Base-by-base conservation (phyloP, 2,888 invertebrate species). In the Thereva unica region DNA sequence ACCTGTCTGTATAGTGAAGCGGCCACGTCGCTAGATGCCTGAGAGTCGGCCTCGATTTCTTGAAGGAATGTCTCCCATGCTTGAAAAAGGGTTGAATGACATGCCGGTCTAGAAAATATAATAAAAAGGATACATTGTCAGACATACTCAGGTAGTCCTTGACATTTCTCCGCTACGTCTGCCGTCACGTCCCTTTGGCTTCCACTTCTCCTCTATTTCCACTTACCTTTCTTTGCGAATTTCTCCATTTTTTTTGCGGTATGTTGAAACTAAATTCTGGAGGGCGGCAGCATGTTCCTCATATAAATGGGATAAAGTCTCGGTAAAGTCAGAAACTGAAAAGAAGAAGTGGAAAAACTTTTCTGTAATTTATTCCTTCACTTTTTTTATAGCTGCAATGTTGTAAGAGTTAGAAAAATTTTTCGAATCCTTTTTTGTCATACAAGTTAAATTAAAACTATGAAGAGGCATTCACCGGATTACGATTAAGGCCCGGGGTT, bases 311-410 rank as follows among this genome's bases (percentile, higher is more conserved):
- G 94, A 91, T 82, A 95, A 83, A 82, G 93, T 92, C 76, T 93
- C 91, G 68, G 93, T 91, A 83, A 95, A 95, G 83, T 95, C 95
- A 73, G 93, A 90, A 79, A 95, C 95, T 95, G 86, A 9, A 89
- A 74, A 49, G 37, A 70, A 49, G 71, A 66, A 44, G 71, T 74
- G 50, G 37, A 69, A 42, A 63, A 40, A 37, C 35, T 12, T 53
- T 42, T 8, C 3, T 23, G 23, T 23, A 23, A 23, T 23, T 23
- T 23, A 23, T 23, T 23, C 23, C 2, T 23, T 2, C 23, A 23
- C 23, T 23, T 23, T 23, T 23, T 23, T 23, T 23, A 23, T 23
- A 23, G 2, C 23, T 23, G 23, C 23, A 23, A 23, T 23, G 23
- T 23, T 23, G 23, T 23, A 23, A 23, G 23, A 23, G 23, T 23